These are phyloP conservation scores for Apomyelois bistriatella DNA, from an alignment of 2,888 invertebrate species.

Conservation along the genomic window DNA sequence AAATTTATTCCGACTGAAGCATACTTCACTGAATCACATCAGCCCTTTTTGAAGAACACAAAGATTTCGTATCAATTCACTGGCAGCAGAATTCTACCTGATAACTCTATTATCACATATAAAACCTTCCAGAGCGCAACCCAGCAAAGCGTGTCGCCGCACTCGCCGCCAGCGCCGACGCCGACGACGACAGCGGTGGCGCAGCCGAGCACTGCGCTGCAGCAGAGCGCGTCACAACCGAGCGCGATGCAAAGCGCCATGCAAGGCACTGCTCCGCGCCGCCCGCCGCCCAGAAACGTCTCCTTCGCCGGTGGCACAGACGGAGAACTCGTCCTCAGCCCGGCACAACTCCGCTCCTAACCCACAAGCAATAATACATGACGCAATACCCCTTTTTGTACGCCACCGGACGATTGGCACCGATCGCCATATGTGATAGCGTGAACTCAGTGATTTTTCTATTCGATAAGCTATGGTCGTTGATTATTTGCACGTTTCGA, in stretches of 20 bases:
- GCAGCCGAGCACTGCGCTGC: constrained; percentile 28
- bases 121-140: constrained; percentile 15
- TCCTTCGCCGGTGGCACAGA: constrained; percentile 73
- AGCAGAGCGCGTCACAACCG: constrained; percentile 19
- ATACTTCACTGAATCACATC: too few species aligned
- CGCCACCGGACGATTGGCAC: constrained; percentile 42
- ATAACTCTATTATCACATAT: too few species aligned
- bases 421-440: constrained; percentile 51
- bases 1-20: too few species aligned
- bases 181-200: constrained; percentile 24
- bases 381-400: constrained; percentile 45
- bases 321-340: constrained; percentile 82
- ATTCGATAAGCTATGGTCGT: constrained; percentile 48
- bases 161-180: too few species aligned
- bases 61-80: too few species aligned
- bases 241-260: constrained; percentile 28
- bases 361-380: constrained; percentile 60
- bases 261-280: constrained; percentile 34
- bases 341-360: constrained; percentile 81
- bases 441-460: constrained; percentile 54
- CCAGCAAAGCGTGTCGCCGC: constrained; percentile 21
- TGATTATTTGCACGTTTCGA: constrained; percentile 71
- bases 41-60: too few species aligned
- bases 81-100: too few species aligned
- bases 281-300: constrained; percentile 69